phyloP scores from a whole-genome alignment of 2,888 invertebrate species.

The Pimpla rufipes region DNA sequence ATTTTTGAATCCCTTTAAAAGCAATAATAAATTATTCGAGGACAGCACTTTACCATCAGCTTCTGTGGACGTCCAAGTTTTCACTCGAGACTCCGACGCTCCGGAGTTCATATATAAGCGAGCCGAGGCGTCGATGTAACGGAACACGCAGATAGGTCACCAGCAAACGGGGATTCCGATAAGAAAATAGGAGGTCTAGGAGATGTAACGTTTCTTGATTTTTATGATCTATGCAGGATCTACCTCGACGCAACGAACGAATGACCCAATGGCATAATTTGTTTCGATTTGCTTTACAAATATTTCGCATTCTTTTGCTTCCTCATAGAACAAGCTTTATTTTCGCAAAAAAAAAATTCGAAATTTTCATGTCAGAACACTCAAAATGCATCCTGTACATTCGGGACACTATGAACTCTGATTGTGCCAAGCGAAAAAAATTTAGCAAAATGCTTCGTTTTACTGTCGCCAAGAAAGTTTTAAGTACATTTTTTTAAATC shows the following conservation, averaged over 20 bases:
- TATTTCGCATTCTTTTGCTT: neutral
- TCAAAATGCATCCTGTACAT: too few relatives aligned
- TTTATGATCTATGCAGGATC: neutral
- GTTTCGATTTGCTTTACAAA: too few relatives aligned
- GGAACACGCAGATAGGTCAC: conserved; percentile 47
- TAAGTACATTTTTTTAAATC: too few relatives aligned
- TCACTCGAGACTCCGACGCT: conserved; percentile 3
- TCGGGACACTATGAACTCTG: too few relatives aligned
- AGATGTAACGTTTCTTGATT: conserved; percentile 20
- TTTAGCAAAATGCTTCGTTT: too few relatives aligned
- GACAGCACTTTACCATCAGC: neutral
- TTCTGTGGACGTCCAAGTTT: neutral
- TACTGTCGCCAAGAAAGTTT: too few relatives aligned
- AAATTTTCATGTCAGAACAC: too few relatives aligned
- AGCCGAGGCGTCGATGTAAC: conserved; percentile 22
- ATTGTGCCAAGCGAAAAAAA: too few relatives aligned
- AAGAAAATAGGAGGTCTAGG: conserved; percentile 29
- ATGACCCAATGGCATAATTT: too few relatives aligned
- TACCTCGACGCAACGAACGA: neutral
- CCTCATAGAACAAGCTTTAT: neutral
- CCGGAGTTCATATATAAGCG: neutral
- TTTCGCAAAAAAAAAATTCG: too few relatives aligned
- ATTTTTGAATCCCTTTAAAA: too few relatives aligned
- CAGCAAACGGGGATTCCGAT: conserved; percentile 28
- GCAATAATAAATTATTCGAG: neutral